Percentiles rank a stretch among this genome's conserved stretches.
Evolutionary conservation across 2,113 vertebrate genomes (phyloP).

Genomic region (Muntiacus muntjak): DNA sequence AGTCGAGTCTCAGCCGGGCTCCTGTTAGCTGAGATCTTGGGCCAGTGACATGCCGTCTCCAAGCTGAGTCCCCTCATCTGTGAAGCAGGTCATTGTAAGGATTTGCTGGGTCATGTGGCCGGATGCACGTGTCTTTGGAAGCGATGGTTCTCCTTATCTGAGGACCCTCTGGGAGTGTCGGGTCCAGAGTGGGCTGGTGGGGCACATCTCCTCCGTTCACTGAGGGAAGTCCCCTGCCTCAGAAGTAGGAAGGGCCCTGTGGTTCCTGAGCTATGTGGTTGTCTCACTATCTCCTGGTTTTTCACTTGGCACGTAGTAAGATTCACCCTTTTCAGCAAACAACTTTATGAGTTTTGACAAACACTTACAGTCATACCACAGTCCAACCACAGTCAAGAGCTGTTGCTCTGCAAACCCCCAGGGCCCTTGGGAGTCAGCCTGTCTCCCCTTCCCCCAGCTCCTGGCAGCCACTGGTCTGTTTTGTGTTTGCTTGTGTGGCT

Average conservation of each 20-base stretch:
- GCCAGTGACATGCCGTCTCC: background rate
- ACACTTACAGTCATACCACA: background rate
- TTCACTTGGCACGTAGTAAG: background rate
- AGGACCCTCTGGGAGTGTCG: background rate
- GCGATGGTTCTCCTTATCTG: background rate
- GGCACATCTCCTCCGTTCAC: background rate
- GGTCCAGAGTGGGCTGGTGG: background rate
- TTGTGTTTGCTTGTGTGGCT: background rate
- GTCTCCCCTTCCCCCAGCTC: too few relatives aligned
- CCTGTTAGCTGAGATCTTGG: background rate
- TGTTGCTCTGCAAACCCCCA: background rate
- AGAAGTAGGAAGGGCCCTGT: background rate
- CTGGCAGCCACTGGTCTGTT: background rate
- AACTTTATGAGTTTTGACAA: background rate
- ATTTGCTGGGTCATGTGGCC: background rate
- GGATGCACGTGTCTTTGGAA: rapidly evolving
- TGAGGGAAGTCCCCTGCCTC: too few relatives aligned
- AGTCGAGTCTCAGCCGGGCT: background rate
- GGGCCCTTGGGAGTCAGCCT: background rate
- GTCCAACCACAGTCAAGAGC: too few relatives aligned
- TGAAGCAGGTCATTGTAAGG: background rate
- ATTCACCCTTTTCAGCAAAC: background rate
- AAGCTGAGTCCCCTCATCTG: background rate
- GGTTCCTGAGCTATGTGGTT: background rate
- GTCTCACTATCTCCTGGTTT: background rate